Conservation (phyloP, 2,797 vertebrate species). For the Bovichtus variegatus region DNA sequence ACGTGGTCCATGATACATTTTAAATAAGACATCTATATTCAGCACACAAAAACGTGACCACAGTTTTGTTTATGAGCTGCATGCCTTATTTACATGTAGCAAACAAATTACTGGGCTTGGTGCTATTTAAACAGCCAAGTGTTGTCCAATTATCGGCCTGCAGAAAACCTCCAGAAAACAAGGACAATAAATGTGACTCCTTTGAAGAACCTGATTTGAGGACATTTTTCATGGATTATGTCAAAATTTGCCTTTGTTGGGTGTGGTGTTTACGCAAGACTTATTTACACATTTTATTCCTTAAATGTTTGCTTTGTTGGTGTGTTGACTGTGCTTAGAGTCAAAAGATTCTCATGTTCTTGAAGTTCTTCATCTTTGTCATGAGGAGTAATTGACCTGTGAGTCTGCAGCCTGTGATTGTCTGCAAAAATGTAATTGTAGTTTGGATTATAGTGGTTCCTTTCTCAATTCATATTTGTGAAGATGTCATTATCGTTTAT, state of each 20-base stretch:
- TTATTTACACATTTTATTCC: not conserved
- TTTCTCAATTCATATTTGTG: not conserved
- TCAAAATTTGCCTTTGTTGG: not conserved
- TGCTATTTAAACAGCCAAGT: constrained; percentile 2
- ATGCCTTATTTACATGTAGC: not conserved
- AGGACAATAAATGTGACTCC: not conserved
- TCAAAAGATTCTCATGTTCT: not conserved
- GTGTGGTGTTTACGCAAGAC: not conserved
- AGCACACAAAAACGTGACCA: not conserved
- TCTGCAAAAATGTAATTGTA: not conserved
- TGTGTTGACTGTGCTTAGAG: not conserved
- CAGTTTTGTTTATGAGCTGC: not conserved
- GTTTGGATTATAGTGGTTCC: not conserved
- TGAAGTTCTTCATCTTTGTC: not conserved
- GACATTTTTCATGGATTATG: not conserved
- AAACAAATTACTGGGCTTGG: not conserved
- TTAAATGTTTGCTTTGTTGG: not conserved
- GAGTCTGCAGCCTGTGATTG: not conserved
- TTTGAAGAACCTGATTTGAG: not conserved
- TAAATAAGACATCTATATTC: not conserved
- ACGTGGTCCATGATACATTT: not conserved
- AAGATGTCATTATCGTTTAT: not conserved
- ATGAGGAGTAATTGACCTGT: not conserved
- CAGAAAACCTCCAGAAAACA: constrained; percentile 3
- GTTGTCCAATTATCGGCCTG: constrained; percentile 15